phyloP scores from a whole-genome alignment of 2,888 invertebrate species.

The Luperina testacea region DNA sequence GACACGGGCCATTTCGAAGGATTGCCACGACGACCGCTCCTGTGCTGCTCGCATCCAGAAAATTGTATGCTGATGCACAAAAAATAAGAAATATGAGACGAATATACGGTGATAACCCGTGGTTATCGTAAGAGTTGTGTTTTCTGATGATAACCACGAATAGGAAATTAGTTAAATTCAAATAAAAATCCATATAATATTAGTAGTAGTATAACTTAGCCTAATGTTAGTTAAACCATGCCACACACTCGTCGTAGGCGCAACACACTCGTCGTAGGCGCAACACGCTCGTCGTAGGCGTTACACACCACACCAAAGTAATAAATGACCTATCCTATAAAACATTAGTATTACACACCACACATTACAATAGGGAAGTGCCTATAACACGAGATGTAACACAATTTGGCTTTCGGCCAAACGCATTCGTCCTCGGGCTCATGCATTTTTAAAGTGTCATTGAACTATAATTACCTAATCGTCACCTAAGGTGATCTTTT shows the following conservation, averaged over 20 bases:
- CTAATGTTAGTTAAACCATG: too few species aligned
- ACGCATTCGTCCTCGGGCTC: conserved; percentile 54
- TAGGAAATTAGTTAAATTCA: too few species aligned
- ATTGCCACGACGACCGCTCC: too few species aligned
- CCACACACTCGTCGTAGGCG: too few species aligned
- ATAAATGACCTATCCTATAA: not conserved
- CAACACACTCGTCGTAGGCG: not conserved
- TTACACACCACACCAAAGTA: not conserved
- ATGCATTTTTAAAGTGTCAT: conserved; percentile 66
- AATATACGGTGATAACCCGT: not conserved
- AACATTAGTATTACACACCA: conserved; percentile 22
- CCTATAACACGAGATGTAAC: conserved; percentile 42
- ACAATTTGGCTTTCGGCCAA: conserved; percentile 64
- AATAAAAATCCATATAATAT: too few species aligned
- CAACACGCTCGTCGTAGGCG: not conserved
- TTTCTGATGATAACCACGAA: not conserved
- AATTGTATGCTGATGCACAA: not conserved
- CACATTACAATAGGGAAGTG: conserved; percentile 55
- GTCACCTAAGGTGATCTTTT: conserved; percentile 38
- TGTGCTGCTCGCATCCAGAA: not conserved
- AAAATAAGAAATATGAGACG: not conserved
- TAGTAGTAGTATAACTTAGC: too few species aligned
- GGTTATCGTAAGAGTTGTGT: not conserved
- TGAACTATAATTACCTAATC: conserved; percentile 70
- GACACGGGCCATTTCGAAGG: not conserved